These are phyloP conservation scores for Isaurus tuberculatus DNA, from an alignment of 92 coral and sea anemone species.

Conservation along the genomic window DNA sequence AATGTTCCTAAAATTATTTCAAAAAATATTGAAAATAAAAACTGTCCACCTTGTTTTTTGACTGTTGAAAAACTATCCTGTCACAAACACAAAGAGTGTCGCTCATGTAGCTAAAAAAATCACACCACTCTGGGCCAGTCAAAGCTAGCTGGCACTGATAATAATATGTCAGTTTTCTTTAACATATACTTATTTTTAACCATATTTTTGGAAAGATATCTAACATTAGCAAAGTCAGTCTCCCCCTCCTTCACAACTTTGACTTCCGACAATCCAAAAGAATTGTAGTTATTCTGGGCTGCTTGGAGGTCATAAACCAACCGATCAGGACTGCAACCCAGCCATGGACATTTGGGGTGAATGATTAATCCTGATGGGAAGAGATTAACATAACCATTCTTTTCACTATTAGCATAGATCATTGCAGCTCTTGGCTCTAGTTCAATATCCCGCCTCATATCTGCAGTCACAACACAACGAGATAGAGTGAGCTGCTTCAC, in stretches of 20 bases:
- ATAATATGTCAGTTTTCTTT: conserved; percentile 45
- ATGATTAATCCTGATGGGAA: conserved; percentile 59
- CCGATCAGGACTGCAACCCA: conserved; percentile 70
- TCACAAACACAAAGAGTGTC: conserved; percentile 18
- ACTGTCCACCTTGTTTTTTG: conserved; percentile 39
- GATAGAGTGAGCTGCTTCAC: conserved; percentile 59
- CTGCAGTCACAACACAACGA: conserved; percentile 49
- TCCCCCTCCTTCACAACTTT: conserved; percentile 66
- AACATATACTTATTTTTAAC: conserved; percentile 21
- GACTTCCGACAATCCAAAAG: conserved; percentile 56
- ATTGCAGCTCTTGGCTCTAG: conserved; percentile 57
- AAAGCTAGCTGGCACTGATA: conserved; percentile 61
- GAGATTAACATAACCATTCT: conserved; percentile 46
- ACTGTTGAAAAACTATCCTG: conserved; percentile 32
- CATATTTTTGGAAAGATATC: conserved; percentile 48
- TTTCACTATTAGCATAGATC: conserved; percentile 55
- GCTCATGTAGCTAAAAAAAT: conserved; percentile 56
- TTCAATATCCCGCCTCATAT: conserved; percentile 64
- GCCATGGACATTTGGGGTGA: conserved; percentile 72
- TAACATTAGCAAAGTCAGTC: conserved; percentile 46
- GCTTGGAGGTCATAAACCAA: conserved; percentile 62
- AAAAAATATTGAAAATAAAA: conserved; percentile 40
- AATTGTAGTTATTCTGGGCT: conserved; percentile 6
- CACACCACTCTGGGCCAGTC: conserved; percentile 62
- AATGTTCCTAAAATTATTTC: not conserved